Percentiles rank a stretch among this genome's conserved stretches.
Conservation (phyloP, 2,888 invertebrate species). For the Aspidapion aeneum region DNA sequence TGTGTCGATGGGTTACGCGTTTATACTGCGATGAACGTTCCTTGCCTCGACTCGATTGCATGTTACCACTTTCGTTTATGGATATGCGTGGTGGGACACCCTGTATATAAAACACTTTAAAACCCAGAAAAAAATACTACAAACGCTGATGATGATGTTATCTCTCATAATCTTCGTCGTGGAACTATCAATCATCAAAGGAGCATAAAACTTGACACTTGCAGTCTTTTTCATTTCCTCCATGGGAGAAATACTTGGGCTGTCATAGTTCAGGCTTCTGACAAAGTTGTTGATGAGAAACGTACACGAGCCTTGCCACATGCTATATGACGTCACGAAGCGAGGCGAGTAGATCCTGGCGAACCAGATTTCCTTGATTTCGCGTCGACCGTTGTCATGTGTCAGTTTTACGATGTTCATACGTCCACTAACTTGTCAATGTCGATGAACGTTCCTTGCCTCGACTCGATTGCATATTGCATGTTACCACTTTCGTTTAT, state of each 20-base stretch:
- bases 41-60: too few species aligned
- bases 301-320: constrained; percentile 44
- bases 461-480: too few species aligned
- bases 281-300: constrained; percentile 43
- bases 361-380: constrained; percentile 41
- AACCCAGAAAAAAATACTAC: too few species aligned
- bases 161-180: constrained; percentile 39
- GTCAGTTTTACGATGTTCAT: too few species aligned
- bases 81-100: too few species aligned
- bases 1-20: too few species aligned
- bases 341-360: constrained; percentile 44
- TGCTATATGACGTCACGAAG: constrained; percentile 41
- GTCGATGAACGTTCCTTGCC: too few species aligned
- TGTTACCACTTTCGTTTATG: too few species aligned
- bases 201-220: constrained; percentile 32
- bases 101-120: too few species aligned
- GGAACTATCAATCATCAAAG: constrained; percentile 29
- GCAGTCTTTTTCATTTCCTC: constrained; percentile 32
- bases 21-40: too few species aligned
- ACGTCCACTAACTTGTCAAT: too few species aligned
- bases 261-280: constrained; percentile 38
- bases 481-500: too few species aligned
- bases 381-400: constrained; percentile 30
- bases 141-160: constrained; percentile 42
- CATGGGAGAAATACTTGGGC: constrained; percentile 34